Conservation (phyloP, 2,888 invertebrate genomes). For the Brachylomia viminalis region DNA sequence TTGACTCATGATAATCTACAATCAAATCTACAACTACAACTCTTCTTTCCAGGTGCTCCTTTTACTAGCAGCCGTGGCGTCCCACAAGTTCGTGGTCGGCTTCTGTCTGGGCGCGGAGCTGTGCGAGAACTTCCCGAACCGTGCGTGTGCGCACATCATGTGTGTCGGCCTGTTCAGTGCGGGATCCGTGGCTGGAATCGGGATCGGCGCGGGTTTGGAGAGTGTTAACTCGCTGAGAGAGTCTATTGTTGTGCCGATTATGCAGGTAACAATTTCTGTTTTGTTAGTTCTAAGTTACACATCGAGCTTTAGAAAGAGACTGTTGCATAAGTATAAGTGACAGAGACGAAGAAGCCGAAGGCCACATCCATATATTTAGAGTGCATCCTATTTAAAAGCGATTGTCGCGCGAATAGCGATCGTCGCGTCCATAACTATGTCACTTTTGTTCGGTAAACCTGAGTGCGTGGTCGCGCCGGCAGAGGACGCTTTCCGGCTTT, state of each 20-base stretch:
- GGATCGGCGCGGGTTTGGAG: slow-evolving; percentile 91
- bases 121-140: slow-evolving; percentile 85
- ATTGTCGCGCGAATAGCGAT: too few species aligned
- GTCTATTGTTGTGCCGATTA: slow-evolving; percentile 89
- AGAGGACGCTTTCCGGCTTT: too few species aligned
- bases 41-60: slow-evolving; percentile 91
- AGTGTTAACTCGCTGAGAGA: slow-evolving; percentile 86
- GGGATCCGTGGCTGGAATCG: slow-evolving; percentile 93
- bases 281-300: neutral
- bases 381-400: too few species aligned
- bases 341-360: too few species aligned
- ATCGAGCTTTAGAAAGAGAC: neutral
- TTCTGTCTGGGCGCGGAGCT: slow-evolving; percentile 95
- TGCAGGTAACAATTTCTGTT: slow-evolving; percentile 88
- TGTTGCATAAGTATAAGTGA: too few species aligned
- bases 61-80: slow-evolving; percentile 92
- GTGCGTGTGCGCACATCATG: slow-evolving; percentile 88
- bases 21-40: too few species aligned
- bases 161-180: slow-evolving; percentile 92
- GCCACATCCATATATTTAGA: too few species aligned
- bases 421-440: too few species aligned
- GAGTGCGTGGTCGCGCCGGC: too few species aligned
- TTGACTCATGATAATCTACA: too few species aligned
- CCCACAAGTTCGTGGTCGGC: slow-evolving; percentile 95
- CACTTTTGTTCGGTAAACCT: too few species aligned